These are phyloP conservation scores for Orchesella cincta DNA, from an alignment of 1,140 invertebrate genomes.

Conservation along the genomic window DNA sequence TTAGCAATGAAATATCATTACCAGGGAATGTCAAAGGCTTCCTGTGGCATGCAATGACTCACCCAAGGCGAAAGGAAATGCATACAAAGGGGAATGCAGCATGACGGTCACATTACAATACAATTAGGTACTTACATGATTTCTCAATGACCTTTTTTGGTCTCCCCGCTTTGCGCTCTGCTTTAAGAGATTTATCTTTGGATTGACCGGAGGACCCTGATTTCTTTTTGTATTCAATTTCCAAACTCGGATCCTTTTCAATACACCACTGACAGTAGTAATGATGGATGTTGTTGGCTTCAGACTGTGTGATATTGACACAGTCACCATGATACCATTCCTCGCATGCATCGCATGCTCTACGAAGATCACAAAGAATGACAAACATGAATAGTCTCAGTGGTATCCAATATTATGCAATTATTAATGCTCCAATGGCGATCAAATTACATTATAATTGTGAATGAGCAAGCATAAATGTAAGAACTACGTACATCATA, in stretches of 20 bases:
- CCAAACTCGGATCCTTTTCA: slow-evolving; percentile 77
- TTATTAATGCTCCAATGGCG: background rate
- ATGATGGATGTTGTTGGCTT: slow-evolving; percentile 89
- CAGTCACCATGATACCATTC: slow-evolving; percentile 99
- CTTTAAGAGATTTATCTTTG: background rate
- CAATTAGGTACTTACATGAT: slow-evolving; percentile 27
- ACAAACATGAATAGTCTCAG: slow-evolving; percentile 1
- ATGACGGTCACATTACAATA: no score
- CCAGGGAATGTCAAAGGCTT: no score
- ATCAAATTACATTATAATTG: slow-evolving; percentile 26
- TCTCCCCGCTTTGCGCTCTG: slow-evolving; percentile 20
- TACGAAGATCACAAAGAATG: slow-evolving; percentile 53
- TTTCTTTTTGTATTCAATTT: slow-evolving; percentile 71
- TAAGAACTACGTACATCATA: slow-evolving; percentile 79
- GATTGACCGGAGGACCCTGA: background rate
- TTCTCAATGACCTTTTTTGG: slow-evolving; percentile 23
- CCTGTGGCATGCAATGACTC: no score
- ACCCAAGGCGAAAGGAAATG: no score
- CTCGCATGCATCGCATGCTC: slow-evolving; percentile 93
- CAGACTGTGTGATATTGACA: slow-evolving; percentile 89
- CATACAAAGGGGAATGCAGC: no score
- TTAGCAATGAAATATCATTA: no score
- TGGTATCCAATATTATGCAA: background rate
- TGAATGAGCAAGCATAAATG: background rate
- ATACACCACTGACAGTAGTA: slow-evolving; percentile 86